Evolutionary conservation across 1,140 invertebrate genomes (phyloP), one percentile per base, ranked within the genome.

Genomic region (Heliconius himera): DNA sequence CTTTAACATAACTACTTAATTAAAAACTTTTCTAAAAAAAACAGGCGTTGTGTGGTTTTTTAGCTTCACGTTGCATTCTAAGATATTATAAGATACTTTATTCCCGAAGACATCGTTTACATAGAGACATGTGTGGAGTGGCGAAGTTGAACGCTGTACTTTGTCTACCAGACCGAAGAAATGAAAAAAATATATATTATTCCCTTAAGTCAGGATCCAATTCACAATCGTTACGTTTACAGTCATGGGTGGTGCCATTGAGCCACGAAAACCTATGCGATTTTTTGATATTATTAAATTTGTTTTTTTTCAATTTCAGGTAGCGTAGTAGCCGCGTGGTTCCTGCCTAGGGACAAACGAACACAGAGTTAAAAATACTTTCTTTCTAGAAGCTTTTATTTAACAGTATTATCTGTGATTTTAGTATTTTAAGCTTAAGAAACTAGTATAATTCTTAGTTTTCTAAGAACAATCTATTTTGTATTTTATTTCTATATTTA

Each of bases 271-370:
- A 3, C n/a, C 5, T 22, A 60, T 38, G 8, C 6, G 36, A 8
- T 8, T 38, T 38, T 9, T 38, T 38, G 8, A 2, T 66, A 26
- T 66, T 66, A 66, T 8, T 29, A 16, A 13, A 66, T 36, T 26
- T 5, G n/a, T 16, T 26, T 16, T 66, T 66, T 79, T 77, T 78
- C 56, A 70, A 71, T 89, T 92, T 29, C 87, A 93, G 91, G 86
- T 77, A 90, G 88, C 29, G 86, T 87, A 0, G 70, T 90, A 72
- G 88, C 87, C 9, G 87, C 91, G 2, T 91, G 90, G 88, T 93
- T 90, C 54, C 83, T 93, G 9, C 91, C 91, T 8, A 82, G 84
- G 22, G 91, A 93, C 78, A 88, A 88, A 33, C 54, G 73, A 33
- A 26, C 66, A 56, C 70, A 46, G 70, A n/a, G 49, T 33, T 80